Evolutionary conservation across 2,888 invertebrate species (phyloP).

Genomic region (Belgica antarctica): DNA sequence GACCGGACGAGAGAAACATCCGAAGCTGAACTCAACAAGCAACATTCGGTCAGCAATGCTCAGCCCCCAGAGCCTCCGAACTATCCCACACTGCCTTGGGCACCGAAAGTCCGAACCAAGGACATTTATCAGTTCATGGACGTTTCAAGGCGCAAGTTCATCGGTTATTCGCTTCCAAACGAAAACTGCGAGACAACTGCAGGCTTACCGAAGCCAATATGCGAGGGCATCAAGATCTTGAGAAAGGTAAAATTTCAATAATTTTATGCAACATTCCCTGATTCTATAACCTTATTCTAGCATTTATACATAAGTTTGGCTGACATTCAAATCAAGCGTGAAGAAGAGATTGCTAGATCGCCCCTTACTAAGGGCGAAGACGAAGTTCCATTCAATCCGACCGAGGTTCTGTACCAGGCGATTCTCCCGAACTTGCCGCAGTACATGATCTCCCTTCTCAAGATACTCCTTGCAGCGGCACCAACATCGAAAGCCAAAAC

Average conservation of each 20-base stretch:
- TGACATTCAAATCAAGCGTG: constrained; percentile 86
- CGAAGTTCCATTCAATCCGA: constrained; percentile 75
- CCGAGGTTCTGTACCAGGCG: constrained; percentile 89
- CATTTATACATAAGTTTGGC: constrained; percentile 92
- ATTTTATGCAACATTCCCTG: constrained; percentile 42
- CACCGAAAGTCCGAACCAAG: constrained; percentile 90
- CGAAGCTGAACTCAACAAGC: constrained; percentile 21
- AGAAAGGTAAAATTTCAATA: constrained; percentile 62
- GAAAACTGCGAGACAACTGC: constrained; percentile 86
- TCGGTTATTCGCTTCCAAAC: constrained; percentile 87
- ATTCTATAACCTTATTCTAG: constrained; percentile 53
- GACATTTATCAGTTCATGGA: constrained; percentile 92
- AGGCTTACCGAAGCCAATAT: constrained; percentile 94
- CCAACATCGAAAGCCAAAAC: constrained; percentile 99
- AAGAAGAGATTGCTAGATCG: constrained; percentile 86
- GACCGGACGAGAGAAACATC: not conserved
- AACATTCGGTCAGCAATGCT: constrained; percentile 6
- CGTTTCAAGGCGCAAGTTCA: constrained; percentile 88
- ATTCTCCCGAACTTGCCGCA: constrained; percentile 95
- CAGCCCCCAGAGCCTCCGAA: not conserved
- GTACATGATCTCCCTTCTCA: constrained; percentile 95
- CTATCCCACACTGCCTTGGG: constrained; percentile 74
- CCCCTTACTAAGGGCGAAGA: constrained; percentile 83
- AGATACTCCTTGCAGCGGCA: constrained; percentile 94
- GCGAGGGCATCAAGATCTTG: constrained; percentile 89